Percentiles rank a stretch among this genome's conserved stretches.
Conservation (phyloP, 2,797 vertebrate genomes). For the Cottoperca gobio region DNA sequence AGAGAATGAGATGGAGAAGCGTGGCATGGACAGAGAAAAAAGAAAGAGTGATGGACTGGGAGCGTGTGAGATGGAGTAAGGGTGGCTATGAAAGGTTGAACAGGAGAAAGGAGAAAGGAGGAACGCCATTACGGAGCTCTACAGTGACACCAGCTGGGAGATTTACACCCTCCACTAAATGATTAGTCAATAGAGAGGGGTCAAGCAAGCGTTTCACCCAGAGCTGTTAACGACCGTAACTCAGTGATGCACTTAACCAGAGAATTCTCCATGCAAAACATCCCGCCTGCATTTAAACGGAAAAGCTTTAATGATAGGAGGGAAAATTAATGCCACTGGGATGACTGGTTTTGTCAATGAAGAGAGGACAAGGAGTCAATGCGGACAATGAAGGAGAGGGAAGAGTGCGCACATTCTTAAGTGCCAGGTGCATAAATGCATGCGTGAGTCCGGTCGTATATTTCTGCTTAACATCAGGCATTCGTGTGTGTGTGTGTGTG, state of each 20-base stretch:
- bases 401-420: conserved; percentile 44
- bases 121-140: conserved; percentile 76
- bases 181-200: conserved; percentile 85
- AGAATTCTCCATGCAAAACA: conserved; percentile 83
- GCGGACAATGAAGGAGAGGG: conserved; percentile 77
- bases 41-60: conserved; percentile 66
- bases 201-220: conserved; percentile 84
- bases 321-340: conserved; percentile 81
- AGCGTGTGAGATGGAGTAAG: conserved; percentile 53
- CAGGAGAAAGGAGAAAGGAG: conserved; percentile 66
- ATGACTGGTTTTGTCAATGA: conserved; percentile 81
- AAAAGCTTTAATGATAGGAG: conserved; percentile 80
- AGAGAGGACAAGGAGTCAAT: conserved; percentile 81
- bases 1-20: conserved; percentile 21
- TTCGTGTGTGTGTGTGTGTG: conserved; percentile 19
- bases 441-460: conserved; percentile 27
- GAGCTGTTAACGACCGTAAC: conserved; percentile 84
- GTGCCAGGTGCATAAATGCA: conserved; percentile 48
- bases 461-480: conserved; percentile 46
- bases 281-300: conserved; percentile 77
- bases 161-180: conserved; percentile 84
- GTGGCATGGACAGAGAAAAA: conserved; percentile 45
- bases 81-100: conserved; percentile 72
- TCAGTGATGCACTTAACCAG: conserved; percentile 84
- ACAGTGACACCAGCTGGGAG: conserved; percentile 81